Conservation (phyloP, 2,888 invertebrate species). For the Pogonocherus hispidulus region DNA sequence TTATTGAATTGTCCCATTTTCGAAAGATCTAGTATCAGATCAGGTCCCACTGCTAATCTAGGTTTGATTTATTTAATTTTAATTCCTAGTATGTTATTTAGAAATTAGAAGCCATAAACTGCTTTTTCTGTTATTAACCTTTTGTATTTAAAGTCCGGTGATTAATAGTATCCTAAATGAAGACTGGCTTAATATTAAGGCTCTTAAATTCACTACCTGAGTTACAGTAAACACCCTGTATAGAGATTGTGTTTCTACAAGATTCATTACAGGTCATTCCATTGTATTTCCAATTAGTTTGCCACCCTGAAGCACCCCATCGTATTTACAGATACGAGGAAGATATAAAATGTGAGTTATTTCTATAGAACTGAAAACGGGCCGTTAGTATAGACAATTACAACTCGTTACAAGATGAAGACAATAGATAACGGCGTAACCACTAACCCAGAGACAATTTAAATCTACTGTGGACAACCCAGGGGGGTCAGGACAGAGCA, state of each 20-base stretch:
- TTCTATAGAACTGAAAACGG: conserved; percentile 49
- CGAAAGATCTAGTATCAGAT: too few species aligned
- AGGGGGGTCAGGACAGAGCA: conserved; percentile 61
- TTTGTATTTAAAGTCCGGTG: too few species aligned
- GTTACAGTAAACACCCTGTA: too few species aligned
- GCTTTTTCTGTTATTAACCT: too few species aligned
- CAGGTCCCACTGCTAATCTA: too few species aligned
- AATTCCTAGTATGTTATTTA: too few species aligned
- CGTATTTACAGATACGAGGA: conserved; percentile 35
- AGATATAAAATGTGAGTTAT: conserved; percentile 49
- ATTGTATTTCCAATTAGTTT: conserved; percentile 32
- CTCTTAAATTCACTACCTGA: too few species aligned
- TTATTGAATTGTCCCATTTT: too few species aligned
- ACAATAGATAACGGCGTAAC: conserved; percentile 64
- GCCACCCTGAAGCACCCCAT: conserved; percentile 37
- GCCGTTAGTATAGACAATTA: conserved; percentile 61
- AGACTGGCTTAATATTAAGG: too few species aligned
- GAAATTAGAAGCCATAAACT: too few species aligned
- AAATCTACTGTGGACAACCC: conserved; percentile 65
- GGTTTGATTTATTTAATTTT: too few species aligned
- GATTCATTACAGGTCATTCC: conserved; percentile 1
- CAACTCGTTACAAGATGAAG: conserved; percentile 63
- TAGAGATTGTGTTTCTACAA: not conserved
- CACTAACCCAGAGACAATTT: conserved; percentile 67
- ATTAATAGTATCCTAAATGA: too few species aligned